Evolutionary conservation across 2,113 vertebrate species (phyloP), one percentile per base, ranked within the genome.

Genomic region (Myotis davidii): DNA sequence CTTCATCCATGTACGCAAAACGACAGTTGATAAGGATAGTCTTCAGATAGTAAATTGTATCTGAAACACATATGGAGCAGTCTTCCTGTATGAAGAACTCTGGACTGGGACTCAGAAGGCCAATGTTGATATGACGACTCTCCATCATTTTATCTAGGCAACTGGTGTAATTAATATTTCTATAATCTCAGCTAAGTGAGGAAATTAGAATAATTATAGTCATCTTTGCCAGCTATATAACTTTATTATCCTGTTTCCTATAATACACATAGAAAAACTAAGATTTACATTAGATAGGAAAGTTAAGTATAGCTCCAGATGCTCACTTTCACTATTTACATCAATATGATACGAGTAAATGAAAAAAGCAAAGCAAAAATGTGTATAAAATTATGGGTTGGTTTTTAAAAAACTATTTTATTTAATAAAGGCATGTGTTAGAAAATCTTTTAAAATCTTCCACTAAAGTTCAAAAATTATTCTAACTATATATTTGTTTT

Each of bases 391-490:
- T 61, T 77, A 16, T 9, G 54, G 6, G 6, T 34, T 91, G 11
- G 6, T 32, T 82, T 86, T 70, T 29, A 13, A 34, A 12, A 76
- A 83, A 74, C 29, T 25, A 59, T 12, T 73, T 67, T 61, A 56
- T 73, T 67, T 69, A 65, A 48, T 29, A 84, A 88, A 67, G 48
- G 14, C 69, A 56, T 79, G 23, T 90, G 20, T 37, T 85, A 88
- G 54, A 87, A 94, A 87, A 78, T 32, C 29, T 86, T 54, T 50
- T 16, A 54, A 96, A 91, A 74, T 54, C 34, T 88, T 67, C 56
- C 16, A 37, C 21, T 67, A 84, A 50, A 50, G 16, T 91, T 79
- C 56, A 59, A 91, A 95, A 54, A 27, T 52, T 78, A 77, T 59
- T 95, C 27, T n/a, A 32, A 23, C 14, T 90, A 87, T 69, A 17